These are phyloP conservation scores for Bradynema listronoti DNA, from an alignment of 1,140 invertebrate species.

Conservation along the genomic window DNA sequence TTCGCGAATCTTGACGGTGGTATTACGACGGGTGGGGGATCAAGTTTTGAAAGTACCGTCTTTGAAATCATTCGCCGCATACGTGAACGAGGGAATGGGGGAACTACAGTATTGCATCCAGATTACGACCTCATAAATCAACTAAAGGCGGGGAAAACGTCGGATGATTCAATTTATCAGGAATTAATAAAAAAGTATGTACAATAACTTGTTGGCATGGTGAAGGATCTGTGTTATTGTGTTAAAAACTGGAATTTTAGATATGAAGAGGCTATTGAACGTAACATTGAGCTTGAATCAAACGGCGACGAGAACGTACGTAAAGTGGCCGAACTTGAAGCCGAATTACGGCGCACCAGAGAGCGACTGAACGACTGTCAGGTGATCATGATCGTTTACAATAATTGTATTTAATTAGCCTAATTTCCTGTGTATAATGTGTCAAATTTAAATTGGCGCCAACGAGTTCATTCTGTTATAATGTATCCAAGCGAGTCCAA, in stretches of 20 bases:
- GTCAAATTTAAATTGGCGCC: too few species aligned
- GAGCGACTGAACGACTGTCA: conserved; percentile 49
- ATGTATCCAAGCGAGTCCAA: too few species aligned
- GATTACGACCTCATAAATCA: conserved; percentile 42
- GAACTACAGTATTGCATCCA: conserved; percentile 10
- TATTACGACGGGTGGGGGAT: conserved; percentile 11
- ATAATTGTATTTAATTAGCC: neutral
- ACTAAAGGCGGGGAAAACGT: conserved; percentile 18
- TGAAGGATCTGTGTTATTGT: neutral
- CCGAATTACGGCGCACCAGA: conserved; percentile 46
- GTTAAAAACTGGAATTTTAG: conserved; percentile 16
- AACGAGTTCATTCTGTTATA: too few species aligned
- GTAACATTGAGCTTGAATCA: conserved; percentile 57
- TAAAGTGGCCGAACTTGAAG: conserved; percentile 50
- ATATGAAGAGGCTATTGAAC: conserved; percentile 55
- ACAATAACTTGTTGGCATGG: neutral
- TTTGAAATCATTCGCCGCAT: conserved; percentile 43
- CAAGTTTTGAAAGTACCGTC: conserved; percentile 19
- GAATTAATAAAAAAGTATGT: conserved; percentile 55
- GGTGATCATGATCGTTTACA: neutral
- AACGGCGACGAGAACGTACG: conserved; percentile 52
- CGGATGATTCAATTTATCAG: conserved; percentile 50
- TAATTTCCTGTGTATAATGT: too few species aligned
- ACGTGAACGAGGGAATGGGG: conserved; percentile 23
- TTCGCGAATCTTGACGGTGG: conserved; percentile 8